Base-by-base conservation (phyloP, 1,140 invertebrate genomes). In the Daktulosphaira vitifoliae region DNA sequence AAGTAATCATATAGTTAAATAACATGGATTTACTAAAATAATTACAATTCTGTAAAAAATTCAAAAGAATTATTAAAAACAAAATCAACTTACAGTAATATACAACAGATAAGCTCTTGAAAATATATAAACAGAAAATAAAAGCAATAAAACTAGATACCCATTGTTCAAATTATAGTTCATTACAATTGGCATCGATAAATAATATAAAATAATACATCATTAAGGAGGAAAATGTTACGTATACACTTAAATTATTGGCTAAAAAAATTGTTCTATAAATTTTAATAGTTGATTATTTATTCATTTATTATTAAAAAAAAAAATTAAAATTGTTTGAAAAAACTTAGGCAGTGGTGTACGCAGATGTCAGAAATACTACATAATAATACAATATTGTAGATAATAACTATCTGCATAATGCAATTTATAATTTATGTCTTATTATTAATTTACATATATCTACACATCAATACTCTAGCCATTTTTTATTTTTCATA, bases 221-320 rank as follows among this genome's bases (percentile, higher is more conserved):
- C n/a, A 33, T 33, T 33, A 33, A 6, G 29, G 56, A 62, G 56
- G 29, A 62, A 62, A 44, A 37, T 48, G 26, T 62, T 62, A 62
- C 56, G 56, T 46, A 62, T 62, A 62, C 56, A 48, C 56, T 62
- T 62, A 62, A 62, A 62, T 46, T 48, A 62, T 62, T 62, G 42
- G 56, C 56, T 62, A 48, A 56, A 62, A 33, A 62, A 62, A 62
- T 62, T 62, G 56, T 62, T 62, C 56, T 62, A 62, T 62, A 46
- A 29, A 39, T 25, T 62, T 62, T 29, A 62, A 20, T 62, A 62
- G 56, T 62, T 22, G 18, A 48, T 48, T 62, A 33, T 46, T 39
- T 39, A 59, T 29, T 20, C 26, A 25, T 46, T 62, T 44, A 48
- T 33, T 62, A 29, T 48, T 22, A 62, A 20, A 46, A 62, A 62